Base-by-base conservation (phyloP, 2,888 invertebrate species). In the Chymomyza procnemis region DNA sequence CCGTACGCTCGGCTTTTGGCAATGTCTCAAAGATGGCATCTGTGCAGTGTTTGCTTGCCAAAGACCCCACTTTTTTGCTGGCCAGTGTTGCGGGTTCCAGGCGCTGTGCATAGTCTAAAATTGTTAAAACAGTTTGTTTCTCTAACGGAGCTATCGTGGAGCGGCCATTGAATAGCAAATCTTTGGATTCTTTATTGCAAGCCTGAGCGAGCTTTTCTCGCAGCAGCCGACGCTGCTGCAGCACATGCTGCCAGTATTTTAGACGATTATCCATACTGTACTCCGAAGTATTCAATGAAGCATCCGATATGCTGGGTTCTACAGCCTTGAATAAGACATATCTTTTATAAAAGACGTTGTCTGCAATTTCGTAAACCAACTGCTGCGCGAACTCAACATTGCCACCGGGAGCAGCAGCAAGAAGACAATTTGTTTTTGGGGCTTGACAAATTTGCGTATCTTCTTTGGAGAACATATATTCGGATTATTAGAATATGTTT, bases 201-300 rank as follows among this genome's bases (percentile, higher is more conserved):
- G 58, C 52, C n/a, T 18, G 16, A 0, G 63, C 59, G 9, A 82
- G 22, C 18, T 59, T 79, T 0, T 14, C 18, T 19, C 74, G 80
- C 46, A 81, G n/a, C 0, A 56, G 22, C 0, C 74, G 74, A 0
- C 89, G 76, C 9, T 84, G 64, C 4, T 58, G 64, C 14, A 89
- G 63, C 74, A 81, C 69, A 21, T 83, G 63, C 57, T 84, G 87
- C 89, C 89, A 89, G 63, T 89, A 89, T 18, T 78, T 56, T 12
- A 89, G 70, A 1, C 89, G 83, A 6, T 61, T 77, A 61, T 89
- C 89, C 18, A 81, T 78, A 2, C 52, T 70, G n/a, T 68, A 74
- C 5, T 58, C 67, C 0, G 9, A 14, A 1, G 4, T 16, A 12
- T 1, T 2, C 3, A 9, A 16, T 2, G 47, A 21, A 5, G 54